Evolutionary conservation across 2,797 vertebrate genomes (phyloP).

Genomic region (Enteromius fasciolatus): DNA sequence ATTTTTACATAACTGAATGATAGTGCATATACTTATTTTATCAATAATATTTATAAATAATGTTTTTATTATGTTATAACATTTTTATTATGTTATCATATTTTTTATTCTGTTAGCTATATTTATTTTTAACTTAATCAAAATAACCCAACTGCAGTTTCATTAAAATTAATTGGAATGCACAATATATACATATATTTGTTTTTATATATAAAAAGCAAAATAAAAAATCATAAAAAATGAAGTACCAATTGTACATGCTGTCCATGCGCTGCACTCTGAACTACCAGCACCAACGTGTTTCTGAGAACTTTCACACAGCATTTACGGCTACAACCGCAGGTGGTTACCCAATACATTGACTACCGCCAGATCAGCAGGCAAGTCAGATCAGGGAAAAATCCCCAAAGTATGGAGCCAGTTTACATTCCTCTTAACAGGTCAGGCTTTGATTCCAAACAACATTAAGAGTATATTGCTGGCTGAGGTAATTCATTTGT

Average conservation of each 20-base stretch:
- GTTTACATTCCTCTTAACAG: conserved; percentile 68
- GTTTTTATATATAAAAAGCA: too few relatives aligned
- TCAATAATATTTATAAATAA: neutral
- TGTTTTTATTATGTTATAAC: too few relatives aligned
- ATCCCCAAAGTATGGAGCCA: neutral
- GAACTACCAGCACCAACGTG: neutral
- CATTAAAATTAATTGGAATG: too few relatives aligned
- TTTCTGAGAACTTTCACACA: conserved; percentile 5
- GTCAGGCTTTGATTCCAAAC: conserved; percentile 64
- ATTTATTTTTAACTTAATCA: too few relatives aligned
- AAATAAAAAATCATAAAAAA: neutral
- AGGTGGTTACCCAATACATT: neutral
- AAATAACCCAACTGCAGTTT: too few relatives aligned
- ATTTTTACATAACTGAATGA: neutral
- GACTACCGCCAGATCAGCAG: neutral
- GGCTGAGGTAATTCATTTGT: conserved; percentile 62
- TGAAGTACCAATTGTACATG: neutral
- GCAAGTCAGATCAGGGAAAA: conserved; percentile 3
- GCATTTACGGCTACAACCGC: neutral
- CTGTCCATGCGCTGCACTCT: neutral
- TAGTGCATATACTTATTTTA: neutral
- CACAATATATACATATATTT: too few relatives aligned
- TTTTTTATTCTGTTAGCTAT: too few relatives aligned
- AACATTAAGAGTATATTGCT: conserved; percentile 58
- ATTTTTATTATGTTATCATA: too few relatives aligned